Evolutionary conservation across 2,888 invertebrate species (phyloP).

Genomic region (Sericinus montela): DNA sequence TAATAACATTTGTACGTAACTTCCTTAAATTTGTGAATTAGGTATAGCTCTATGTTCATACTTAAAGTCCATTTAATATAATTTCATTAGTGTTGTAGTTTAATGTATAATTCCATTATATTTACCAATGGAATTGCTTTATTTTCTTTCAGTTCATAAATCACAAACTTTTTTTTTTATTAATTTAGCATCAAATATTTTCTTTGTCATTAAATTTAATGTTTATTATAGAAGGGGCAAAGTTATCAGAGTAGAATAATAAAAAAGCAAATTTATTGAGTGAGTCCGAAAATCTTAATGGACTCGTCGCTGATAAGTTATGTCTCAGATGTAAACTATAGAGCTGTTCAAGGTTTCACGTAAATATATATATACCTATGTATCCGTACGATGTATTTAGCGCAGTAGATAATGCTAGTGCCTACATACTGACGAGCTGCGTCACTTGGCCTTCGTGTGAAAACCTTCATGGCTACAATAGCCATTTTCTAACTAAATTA

Average conservation of each 20-base stretch:
- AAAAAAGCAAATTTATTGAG: background rate
- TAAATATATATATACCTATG: background rate
- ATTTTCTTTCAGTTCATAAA: too few species aligned
- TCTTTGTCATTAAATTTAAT: too few species aligned
- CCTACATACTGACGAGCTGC: conserved; percentile 13
- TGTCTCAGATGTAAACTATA: conserved; percentile 21
- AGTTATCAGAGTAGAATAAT: background rate
- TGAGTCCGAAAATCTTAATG: conserved; percentile 9
- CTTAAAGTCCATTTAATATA: background rate
- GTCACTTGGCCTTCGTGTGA: conserved; percentile 25
- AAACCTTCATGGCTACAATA: conserved; percentile 19
- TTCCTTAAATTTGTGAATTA: background rate
- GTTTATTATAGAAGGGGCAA: background rate
- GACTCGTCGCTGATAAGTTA: conserved; percentile 20
- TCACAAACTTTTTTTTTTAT: too few species aligned
- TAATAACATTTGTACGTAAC: too few species aligned
- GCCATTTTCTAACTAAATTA: conserved; percentile 8
- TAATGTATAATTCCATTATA: background rate
- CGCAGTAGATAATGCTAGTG: conserved; percentile 17
- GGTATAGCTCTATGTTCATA: background rate
- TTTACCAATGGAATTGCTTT: too few species aligned
- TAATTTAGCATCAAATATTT: too few species aligned
- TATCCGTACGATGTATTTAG: background rate
- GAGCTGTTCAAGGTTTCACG: conserved; percentile 24
- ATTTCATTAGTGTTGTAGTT: background rate